Percentiles rank a stretch among this genome's conserved stretches.
Evolutionary conservation across 2,113 vertebrate species (phyloP).

Genomic region (Notiomystis cincta): DNA sequence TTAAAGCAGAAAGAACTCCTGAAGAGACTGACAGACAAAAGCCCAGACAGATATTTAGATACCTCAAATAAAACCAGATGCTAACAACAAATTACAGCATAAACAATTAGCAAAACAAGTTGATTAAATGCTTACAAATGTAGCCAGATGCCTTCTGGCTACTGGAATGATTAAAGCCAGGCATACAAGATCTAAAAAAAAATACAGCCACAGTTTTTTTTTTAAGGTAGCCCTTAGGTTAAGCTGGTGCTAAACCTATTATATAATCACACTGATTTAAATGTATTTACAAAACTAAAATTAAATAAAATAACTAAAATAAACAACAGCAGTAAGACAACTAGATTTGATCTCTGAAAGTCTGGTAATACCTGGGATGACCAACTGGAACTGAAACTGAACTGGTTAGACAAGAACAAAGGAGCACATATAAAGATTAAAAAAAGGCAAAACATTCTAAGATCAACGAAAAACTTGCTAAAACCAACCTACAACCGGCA

Average conservation of each 20-base stretch:
- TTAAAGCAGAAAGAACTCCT: background rate
- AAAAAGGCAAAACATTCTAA: background rate
- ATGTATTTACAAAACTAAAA: constrained; percentile 7
- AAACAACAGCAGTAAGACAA: background rate
- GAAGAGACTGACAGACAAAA: background rate
- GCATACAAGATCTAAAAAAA: background rate
- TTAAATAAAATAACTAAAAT: too few relatives aligned
- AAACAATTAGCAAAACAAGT: constrained; percentile 17
- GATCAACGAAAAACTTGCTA: background rate
- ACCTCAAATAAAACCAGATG: background rate
- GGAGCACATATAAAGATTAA: background rate
- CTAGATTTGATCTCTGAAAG: background rate
- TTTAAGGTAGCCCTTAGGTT: background rate
- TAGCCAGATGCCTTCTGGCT: background rate
- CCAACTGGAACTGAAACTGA: background rate
- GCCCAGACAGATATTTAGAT: background rate
- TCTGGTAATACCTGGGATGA: background rate
- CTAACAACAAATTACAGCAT: background rate
- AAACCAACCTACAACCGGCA: background rate
- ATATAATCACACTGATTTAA: constrained; percentile 8
- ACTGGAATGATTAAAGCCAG: background rate
- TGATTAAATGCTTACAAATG: constrained; percentile 7
- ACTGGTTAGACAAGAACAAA: background rate
- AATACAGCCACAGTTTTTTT: background rate
- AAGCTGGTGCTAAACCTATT: constrained; percentile 32